Conservation (phyloP, 2,797 vertebrate species). For the Tokudaia muenninki region DNA sequence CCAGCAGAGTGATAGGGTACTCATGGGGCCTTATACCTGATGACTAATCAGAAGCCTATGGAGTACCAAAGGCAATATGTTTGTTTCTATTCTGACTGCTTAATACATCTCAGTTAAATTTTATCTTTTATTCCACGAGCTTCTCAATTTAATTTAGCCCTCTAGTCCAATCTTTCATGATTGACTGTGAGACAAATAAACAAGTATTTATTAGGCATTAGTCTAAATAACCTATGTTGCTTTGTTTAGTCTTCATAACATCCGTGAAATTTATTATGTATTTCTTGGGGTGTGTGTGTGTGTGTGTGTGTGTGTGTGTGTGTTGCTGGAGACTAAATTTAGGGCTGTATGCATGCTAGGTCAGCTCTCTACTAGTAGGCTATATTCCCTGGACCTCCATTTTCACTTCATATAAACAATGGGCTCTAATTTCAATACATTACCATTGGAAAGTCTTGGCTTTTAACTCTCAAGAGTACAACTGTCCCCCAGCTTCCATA, state of each 20-base stretch:
- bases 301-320: not conserved
- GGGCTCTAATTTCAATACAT: conserved; percentile 12
- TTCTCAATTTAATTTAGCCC: not conserved
- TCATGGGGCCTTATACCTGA: not conserved
- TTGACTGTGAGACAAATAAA: not conserved
- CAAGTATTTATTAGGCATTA: not conserved
- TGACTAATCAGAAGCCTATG: not conserved
- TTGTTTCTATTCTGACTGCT: not conserved
- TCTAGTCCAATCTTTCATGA: not conserved
- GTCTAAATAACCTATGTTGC: not conserved
- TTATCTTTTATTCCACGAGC: not conserved
- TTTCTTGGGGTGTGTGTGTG: not conserved
- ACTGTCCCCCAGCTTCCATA: not conserved
- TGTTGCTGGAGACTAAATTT: not conserved
- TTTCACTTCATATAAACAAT: not conserved
- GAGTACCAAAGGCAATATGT: not conserved
- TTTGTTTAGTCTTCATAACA: not conserved
- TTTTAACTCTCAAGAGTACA: not conserved
- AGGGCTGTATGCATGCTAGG: not conserved
- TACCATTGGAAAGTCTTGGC: not conserved
- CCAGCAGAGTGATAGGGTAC: not conserved
- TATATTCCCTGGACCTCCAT: no score
- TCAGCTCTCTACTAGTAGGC: not conserved
- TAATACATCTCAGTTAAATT: not conserved
- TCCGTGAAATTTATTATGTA: not conserved